phyloP scores from a whole-genome alignment of 2,797 vertebrate genomes.

The Diceros bicornis region DNA sequence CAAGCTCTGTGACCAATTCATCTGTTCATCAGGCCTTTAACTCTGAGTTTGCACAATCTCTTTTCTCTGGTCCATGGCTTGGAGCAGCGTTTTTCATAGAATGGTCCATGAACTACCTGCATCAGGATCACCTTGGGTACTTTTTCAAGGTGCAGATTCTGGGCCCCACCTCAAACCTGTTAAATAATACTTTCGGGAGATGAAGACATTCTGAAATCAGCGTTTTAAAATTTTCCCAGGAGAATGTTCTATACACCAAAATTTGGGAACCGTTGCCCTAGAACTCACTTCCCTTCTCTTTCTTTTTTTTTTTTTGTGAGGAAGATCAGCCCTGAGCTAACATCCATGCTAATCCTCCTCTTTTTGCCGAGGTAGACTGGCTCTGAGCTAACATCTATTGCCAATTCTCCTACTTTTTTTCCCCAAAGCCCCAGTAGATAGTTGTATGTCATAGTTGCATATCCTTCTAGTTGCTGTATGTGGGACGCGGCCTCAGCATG shows the following conservation, averaged over 20 bases:
- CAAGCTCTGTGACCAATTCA: neutral
- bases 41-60: neutral
- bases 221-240: neutral
- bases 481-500: no score
- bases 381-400: no score
- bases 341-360: no score
- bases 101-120: no score
- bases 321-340: no score
- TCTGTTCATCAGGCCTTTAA: neutral
- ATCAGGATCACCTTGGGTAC: neutral
- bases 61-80: neutral
- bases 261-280: neutral
- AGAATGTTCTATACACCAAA: neutral
- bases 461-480: no score
- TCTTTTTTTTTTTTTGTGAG: no score
- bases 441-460: no score
- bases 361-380: no score
- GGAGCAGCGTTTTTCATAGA: neutral
- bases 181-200: neutral
- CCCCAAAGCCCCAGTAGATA: no score
- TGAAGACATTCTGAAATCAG: neutral
- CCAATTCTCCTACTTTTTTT: no score
- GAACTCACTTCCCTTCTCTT: neutral
- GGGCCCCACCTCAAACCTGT: neutral
- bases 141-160: neutral